Evolutionary conservation across 2,797 vertebrate species (phyloP), one percentile per base, ranked within the genome.

Genomic region (Onychomys torridus): DNA sequence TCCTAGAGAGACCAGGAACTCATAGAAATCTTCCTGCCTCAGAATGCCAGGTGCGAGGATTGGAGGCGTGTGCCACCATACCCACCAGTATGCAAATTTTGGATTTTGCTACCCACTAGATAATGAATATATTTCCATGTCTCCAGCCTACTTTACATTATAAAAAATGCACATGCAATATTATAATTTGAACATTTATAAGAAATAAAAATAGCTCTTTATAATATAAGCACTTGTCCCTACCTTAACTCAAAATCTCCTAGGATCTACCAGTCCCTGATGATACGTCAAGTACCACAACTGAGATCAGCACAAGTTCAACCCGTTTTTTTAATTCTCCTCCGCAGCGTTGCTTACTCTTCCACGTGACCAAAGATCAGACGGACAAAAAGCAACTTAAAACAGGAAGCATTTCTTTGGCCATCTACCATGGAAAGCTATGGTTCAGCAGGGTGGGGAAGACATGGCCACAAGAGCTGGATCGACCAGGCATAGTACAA

Each of bases 181-280:
- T 65, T 86, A 71, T 78, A 90, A 67, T 94, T 79, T 81, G 75
- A 21, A 89, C n/a, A 86, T 8, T 82, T 89, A 52, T 69, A 67
- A 96, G 49, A 90, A 91, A 93, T 87, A 89, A 94, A 96, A 93
- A 77, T 92, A 29, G 8, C n/a, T 90, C 78, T 89, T 90, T 90
- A 82, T 77, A 94, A 21, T 59, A 6, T 67, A 88, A 92, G 61
- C 89, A 71, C 87, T 55, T 76, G 5, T 86, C 52, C 71, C 32
- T 81, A 52, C n/a, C 82, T 75, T 91, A 93, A 95, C 27, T 90
- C 32, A 90, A 93, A 94, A 92, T 93, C 57, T 85, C 52, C 84
- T 90, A 76, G 13, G n/a, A 90, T 21, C 61, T 77, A 0, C 77
- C 73, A 89, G 43, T 92, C 49, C 43, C 37, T 65, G 11, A 32